phyloP scores from a whole-genome alignment of 1,140 invertebrate genomes.

The Drosophila parvula region DNA sequence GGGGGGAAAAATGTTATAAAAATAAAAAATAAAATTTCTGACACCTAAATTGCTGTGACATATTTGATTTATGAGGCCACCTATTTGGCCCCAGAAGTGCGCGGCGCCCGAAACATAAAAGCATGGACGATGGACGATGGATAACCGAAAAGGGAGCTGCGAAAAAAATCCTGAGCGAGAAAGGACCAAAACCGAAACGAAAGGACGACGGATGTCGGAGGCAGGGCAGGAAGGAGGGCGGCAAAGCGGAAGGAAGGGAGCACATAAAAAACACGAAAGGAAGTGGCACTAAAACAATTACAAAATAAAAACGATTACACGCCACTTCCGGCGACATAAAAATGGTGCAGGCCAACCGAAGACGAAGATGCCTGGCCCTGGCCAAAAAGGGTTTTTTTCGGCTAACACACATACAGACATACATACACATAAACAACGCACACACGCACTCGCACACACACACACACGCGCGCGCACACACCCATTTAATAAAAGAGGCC shows the following conservation, averaged over 20 bases:
- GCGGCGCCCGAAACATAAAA: slow-evolving; percentile 56
- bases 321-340: slow-evolving; percentile 82
- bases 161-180: slow-evolving; percentile 48
- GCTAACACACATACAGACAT: slow-evolving; percentile 29
- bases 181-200: slow-evolving; percentile 40
- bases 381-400: slow-evolving; percentile 62
- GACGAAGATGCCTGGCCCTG: slow-evolving; percentile 36
- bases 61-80: slow-evolving; percentile 83
- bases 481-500: slow-evolving; percentile 76
- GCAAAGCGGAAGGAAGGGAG: slow-evolving; percentile 39
- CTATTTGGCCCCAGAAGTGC: slow-evolving; percentile 78
- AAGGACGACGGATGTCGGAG: slow-evolving; percentile 22
- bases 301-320: slow-evolving; percentile 83
- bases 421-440: slow-evolving; percentile 21
- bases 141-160: slow-evolving; percentile 50
- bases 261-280: slow-evolving; percentile 81
- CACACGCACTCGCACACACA: slow-evolving; percentile 2
- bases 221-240: slow-evolving; percentile 28
- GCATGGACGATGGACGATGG: slow-evolving; percentile 46
- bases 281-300: slow-evolving; percentile 83
- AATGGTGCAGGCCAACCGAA: slow-evolving; percentile 59
- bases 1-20: slow-evolving; percentile 70
- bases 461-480: slow-evolving; percentile 32
- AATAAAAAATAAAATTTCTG: slow-evolving; percentile 79
- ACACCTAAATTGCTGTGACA: slow-evolving; percentile 83